These are phyloP conservation scores for Sorex maritimensis DNA, from an alignment of 2,797 vertebrate species.

Conservation along the genomic window DNA sequence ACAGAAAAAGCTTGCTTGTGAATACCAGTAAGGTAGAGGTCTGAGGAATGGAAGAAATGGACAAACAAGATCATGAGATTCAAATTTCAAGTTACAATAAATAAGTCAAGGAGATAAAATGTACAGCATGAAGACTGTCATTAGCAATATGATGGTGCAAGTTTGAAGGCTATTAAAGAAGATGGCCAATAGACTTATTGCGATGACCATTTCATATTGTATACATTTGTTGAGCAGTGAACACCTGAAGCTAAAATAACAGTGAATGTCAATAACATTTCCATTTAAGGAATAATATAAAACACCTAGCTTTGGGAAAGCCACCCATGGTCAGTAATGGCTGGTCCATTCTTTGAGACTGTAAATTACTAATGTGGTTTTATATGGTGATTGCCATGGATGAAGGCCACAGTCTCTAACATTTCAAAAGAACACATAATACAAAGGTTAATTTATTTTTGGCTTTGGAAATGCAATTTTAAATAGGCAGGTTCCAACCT, in stretches of 20 bases:
- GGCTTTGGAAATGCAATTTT: conserved; percentile 68
- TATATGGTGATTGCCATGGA: not conserved
- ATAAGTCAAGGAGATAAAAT: not conserved
- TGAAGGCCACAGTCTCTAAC: not conserved
- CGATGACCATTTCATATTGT: not conserved
- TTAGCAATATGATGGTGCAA: not conserved
- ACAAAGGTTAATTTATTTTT: conserved; percentile 63
- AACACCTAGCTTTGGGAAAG: not conserved
- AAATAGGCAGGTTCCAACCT: conserved; percentile 63
- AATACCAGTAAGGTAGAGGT: not conserved
- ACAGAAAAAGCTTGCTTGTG: not conserved
- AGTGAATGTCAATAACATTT: not conserved
- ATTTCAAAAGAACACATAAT: conserved; percentile 48
- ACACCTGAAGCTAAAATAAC: not conserved
- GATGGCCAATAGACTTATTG: not conserved
- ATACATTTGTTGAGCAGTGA: not conserved
- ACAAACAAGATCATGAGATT: not conserved
- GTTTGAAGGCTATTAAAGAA: not conserved
- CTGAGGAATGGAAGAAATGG: not conserved
- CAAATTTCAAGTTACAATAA: not conserved
- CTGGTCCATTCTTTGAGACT: not conserved
- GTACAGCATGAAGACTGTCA: not conserved
- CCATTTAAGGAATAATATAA: not conserved
- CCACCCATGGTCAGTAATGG: conserved; percentile 1
- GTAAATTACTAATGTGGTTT: not conserved